Base-by-base conservation (phyloP, 2,113 vertebrate species). In the Lasiurus cinereus region DNA sequence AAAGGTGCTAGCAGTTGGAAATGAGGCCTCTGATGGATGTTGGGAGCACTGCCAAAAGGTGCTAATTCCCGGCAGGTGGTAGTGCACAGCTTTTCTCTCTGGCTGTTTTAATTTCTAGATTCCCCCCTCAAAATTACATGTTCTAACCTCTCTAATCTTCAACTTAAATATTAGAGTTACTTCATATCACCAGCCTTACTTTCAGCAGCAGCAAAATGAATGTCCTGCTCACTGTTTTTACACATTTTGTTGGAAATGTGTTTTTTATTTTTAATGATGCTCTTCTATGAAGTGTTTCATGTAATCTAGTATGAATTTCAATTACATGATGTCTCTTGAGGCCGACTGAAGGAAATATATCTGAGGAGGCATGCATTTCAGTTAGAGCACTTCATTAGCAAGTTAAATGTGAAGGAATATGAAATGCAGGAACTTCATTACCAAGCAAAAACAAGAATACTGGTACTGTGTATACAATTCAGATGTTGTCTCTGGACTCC, bases 241-340 rank as follows among this genome's bases (percentile, higher is more conserved):
- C 8, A 84, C 0, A 7, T 54, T 87, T 78, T 62, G 3, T 31
- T 33, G 10, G 12, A 84, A 79, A 56, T 39, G 36, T 19, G 10
- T 48, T 92, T 92, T 46, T 80, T 84, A 83, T 69, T 59, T 48
- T 84, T 90, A 86, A 93, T 90, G 67, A 48, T 74, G 12, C 64
- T 88, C 21, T 59, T 69, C 33, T 77, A 77, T 87, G 59, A 90
- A 93, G 46, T 85, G 14, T 83, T 90, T 83, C 12, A 11, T 86
- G 43, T 50, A 83, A 87, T 87, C n/a, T 64, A 64, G 33, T 43
- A 54, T 33, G 69, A 82, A 90, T 93, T 82, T 94, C 82, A 15
- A 87, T 90, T 64, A 31, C 24, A 48, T 82, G 43, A 48, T 46
- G 8, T 29, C 1, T 83, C 52, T 22, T 48, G 86, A 46, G 59